phyloP scores from a whole-genome alignment of 37 sponge, comb jelly and placozoan species.

The Diacarnus erythraeanus region DNA sequence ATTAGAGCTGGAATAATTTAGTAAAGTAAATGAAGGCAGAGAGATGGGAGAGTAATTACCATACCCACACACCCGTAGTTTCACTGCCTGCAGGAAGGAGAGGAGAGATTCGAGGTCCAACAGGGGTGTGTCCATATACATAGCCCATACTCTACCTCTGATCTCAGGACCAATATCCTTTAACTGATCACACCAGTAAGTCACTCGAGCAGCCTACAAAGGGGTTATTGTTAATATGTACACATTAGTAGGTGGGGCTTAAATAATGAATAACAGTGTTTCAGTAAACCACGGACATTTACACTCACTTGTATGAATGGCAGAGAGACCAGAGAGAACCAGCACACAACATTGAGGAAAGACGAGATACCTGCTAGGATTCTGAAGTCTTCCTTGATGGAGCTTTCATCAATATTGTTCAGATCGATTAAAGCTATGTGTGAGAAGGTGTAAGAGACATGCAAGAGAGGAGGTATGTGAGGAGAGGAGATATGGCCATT shows the following conservation, averaged over 20 bases:
- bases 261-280: too few species aligned
- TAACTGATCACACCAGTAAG: constrained; percentile 29
- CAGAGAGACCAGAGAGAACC: constrained; percentile 11
- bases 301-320: constrained; percentile 40
- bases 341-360: constrained; percentile 21
- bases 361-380: constrained; percentile 3
- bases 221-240: background rate
- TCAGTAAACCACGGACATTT: background rate
- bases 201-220: constrained; percentile 51
- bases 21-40: background rate
- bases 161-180: constrained; percentile 26
- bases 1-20: background rate
- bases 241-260: background rate
- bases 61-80: background rate
- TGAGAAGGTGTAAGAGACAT: background rate
- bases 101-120: constrained; percentile 55
- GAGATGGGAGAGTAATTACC: too few species aligned
- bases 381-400: background rate
- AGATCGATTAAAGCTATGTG: constrained; percentile 6
- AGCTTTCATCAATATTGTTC: background rate
- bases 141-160: constrained; percentile 33
- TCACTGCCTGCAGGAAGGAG: background rate
- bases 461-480: background rate
- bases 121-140: constrained; percentile 27
- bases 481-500: background rate